phyloP scores from a whole-genome alignment of 1,140 invertebrate species.

The Caenorhabditis briggsae region DNA sequence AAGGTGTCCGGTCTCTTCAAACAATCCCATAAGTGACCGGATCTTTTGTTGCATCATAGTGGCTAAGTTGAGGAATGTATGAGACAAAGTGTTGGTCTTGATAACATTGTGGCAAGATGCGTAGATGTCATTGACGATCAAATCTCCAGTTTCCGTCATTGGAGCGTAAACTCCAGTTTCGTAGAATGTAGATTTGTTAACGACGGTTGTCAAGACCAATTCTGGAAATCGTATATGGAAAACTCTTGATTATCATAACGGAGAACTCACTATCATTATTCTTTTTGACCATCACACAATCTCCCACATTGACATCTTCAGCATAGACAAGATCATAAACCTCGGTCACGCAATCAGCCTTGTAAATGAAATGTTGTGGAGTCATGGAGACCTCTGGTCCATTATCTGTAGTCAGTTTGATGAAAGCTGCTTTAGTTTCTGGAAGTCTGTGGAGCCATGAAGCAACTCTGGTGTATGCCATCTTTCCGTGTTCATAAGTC shows the following conservation, averaged over 20 bases:
- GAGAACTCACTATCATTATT: slow-evolving; percentile 1
- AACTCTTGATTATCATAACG: neutral
- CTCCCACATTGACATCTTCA: slow-evolving; percentile 64
- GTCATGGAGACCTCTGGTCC: slow-evolving; percentile 66
- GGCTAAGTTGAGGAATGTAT: slow-evolving; percentile 65
- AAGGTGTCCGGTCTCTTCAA: slow-evolving; percentile 56
- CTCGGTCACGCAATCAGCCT: slow-evolving; percentile 43
- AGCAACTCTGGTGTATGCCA: slow-evolving; percentile 65
- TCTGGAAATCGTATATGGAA: neutral
- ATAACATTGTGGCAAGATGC: slow-evolving; percentile 73
- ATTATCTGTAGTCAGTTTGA: slow-evolving; percentile 64
- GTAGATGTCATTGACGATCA: slow-evolving; percentile 70
- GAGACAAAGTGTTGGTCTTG: slow-evolving; percentile 62
- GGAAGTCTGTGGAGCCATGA: slow-evolving; percentile 70
- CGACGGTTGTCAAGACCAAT: slow-evolving; percentile 34
- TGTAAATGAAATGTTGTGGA: slow-evolving; percentile 71
- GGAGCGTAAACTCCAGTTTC: slow-evolving; percentile 70
- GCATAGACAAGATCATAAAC: slow-evolving; percentile 66
- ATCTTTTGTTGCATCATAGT: slow-evolving; percentile 56
- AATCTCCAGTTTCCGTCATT: slow-evolving; percentile 70
- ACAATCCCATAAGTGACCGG: slow-evolving; percentile 9
- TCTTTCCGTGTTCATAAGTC: slow-evolving; percentile 65
- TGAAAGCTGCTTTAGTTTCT: slow-evolving; percentile 64
- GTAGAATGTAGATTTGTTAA: slow-evolving; percentile 56
- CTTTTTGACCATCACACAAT: slow-evolving; percentile 64